phyloP scores from a whole-genome alignment of 2,113 vertebrate genomes.

The Neolamprologus ventralis region DNA sequence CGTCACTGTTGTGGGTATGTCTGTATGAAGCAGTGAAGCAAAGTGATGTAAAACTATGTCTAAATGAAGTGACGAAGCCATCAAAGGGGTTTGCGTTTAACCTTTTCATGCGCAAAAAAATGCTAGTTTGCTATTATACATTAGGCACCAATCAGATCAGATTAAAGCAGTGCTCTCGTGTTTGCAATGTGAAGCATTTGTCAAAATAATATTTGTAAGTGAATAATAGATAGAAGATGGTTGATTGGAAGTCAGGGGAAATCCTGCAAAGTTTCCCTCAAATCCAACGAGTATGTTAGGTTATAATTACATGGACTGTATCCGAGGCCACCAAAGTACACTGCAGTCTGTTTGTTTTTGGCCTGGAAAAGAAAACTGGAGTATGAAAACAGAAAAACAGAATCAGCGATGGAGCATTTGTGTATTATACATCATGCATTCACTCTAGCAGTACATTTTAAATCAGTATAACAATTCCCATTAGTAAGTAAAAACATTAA shows the following conservation, averaged over 20 bases:
- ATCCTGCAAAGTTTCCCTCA: background rate
- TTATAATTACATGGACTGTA: background rate
- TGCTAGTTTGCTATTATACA: background rate
- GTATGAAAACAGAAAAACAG: background rate
- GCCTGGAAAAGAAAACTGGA: background rate
- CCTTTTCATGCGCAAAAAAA: background rate
- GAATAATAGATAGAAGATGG: background rate
- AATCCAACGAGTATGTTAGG: background rate
- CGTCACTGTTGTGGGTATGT: background rate
- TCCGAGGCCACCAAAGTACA: background rate
- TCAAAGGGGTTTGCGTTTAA: background rate
- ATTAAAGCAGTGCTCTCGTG: background rate
- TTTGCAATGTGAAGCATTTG: background rate
- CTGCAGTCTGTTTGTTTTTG: background rate
- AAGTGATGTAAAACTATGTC: background rate
- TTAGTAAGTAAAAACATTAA: background rate
- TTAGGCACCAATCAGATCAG: background rate
- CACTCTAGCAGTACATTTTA: background rate
- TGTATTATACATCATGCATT: background rate
- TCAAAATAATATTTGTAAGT: background rate
- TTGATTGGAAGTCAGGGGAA: background rate
- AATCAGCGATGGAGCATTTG: background rate
- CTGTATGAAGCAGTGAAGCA: background rate
- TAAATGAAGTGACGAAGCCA: background rate
- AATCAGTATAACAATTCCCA: background rate